Percentiles rank a stretch among this genome's conserved stretches.
These are phyloP conservation scores for Thaumatotibia leucotreta DNA, from an alignment of 1,140 invertebrate genomes.

Conservation along the genomic window DNA sequence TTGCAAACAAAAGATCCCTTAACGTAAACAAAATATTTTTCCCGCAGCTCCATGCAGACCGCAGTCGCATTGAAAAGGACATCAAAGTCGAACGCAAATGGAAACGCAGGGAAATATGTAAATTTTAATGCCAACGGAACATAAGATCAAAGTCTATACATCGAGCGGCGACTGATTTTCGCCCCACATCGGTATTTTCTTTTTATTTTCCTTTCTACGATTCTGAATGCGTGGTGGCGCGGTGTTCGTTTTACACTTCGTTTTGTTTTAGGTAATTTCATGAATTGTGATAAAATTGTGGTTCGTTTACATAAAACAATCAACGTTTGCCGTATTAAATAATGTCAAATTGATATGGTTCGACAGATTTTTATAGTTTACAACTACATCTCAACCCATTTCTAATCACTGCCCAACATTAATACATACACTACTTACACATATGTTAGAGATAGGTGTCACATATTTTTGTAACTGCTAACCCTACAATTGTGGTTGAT, in stretches of 20 bases:
- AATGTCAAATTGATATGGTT: too few relatives aligned
- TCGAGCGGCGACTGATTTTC: conserved; percentile 43
- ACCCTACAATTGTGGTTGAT: too few relatives aligned
- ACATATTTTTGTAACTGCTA: too few relatives aligned
- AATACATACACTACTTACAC: too few relatives aligned
- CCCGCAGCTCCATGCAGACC: conserved; percentile 21
- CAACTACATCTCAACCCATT: too few relatives aligned
- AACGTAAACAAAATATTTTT: conserved; percentile 22
- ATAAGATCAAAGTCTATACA: conserved; percentile 37
- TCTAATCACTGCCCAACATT: too few relatives aligned
- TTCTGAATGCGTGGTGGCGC: conserved; percentile 19
- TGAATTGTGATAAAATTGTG: not conserved
- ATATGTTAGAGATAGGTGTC: too few relatives aligned
- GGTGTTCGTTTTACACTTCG: conserved; percentile 19
- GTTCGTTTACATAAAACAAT: too few relatives aligned
- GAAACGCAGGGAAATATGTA: conserved; percentile 44
- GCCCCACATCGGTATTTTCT: conserved; percentile 23
- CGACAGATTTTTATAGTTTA: too few relatives aligned
- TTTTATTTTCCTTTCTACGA: conserved; percentile 36
- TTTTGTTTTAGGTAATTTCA: conserved; percentile 16
- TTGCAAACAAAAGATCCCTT: conserved; percentile 15
- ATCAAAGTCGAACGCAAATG: conserved; percentile 45
- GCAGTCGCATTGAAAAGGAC: conserved; percentile 31
- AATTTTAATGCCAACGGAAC: conserved; percentile 43
- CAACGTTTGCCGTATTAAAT: too few relatives aligned